Evolutionary conservation across 2,113 vertebrate genomes (phyloP), one percentile per base, ranked within the genome.

Genomic region (Gymnogyps californianus): DNA sequence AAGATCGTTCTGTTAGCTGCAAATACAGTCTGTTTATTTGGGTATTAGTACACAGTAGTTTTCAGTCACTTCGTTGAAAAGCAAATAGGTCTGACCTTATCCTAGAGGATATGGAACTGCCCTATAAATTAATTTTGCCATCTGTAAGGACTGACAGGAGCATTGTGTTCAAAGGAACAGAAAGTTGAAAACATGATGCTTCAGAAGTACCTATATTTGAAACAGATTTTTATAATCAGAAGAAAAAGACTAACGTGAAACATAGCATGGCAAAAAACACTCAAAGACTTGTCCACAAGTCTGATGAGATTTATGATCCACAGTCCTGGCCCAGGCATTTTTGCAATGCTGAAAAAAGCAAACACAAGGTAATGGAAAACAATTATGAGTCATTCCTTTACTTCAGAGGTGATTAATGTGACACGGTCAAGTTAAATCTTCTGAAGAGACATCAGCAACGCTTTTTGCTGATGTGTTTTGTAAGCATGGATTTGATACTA

Each of bases 321-420:
- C 3, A 21, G 59, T 92, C 69, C 58, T 93, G 89, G 93, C 89
- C 79, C 58, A 55, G 52, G 82, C 44, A 28, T 87, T 96, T 87
- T 96, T 89, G 84, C 89, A 72, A 52, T 87, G 57, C 72, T 93
- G 52, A 85, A 94, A 94, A 94, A 86, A 78, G 71, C 76, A 93
- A 96, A 87, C 78, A 59, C 58, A 74, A 96, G 34, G 71, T 92
- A 92, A 94, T 95, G 92, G 96, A 94, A 96, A 96, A 83, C 57
- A 96, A 78, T 93, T 87, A 91, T 42, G 49, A 97, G 87, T 95
- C 84, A 93, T 96, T 95, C 84, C 74, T 85, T 96, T 92, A 80
- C 91, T 97, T 97, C 89, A 76, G 54, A 79, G 87, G 52, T 97
- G 94, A 96, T 96, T 96, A 94, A 96, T 94, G 77, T 83, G 89